Conservation (phyloP, 2,888 invertebrate species). For the Dasysyrphus tricinctus region DNA sequence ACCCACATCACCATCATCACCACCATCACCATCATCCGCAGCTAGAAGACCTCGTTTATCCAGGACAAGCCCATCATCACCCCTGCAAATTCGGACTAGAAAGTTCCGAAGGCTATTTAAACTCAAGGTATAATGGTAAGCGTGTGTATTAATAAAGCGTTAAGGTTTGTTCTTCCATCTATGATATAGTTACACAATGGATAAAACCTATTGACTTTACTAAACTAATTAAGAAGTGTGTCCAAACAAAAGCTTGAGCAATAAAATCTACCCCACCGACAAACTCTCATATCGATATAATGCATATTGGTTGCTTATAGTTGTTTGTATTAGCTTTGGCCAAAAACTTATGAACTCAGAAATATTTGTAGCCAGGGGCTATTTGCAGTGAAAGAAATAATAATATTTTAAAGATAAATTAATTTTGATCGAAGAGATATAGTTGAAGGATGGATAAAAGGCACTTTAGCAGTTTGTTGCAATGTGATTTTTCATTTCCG, state of each 20-base stretch:
- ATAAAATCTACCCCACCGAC: not conserved
- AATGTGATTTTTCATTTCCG: constrained; percentile 4
- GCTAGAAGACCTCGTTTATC: constrained; percentile 81
- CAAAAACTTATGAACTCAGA: constrained; percentile 11
- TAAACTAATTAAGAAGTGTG: constrained; percentile 60
- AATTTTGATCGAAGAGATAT: not conserved
- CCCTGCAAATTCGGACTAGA: constrained; percentile 81
- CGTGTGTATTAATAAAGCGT: constrained; percentile 76
- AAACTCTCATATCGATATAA: not conserved
- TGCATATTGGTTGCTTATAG: not conserved
- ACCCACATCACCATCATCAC: constrained; percentile 73
- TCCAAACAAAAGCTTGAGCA: constrained; percentile 36
- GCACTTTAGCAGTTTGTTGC: not conserved
- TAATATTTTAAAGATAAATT: constrained; percentile 28
- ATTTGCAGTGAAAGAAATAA: constrained; percentile 36
- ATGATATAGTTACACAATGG: constrained; percentile 20
- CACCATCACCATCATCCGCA: constrained; percentile 80
- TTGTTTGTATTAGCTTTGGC: constrained; percentile 20
- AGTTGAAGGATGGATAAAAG: constrained; percentile 11
- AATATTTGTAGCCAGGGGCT: constrained; percentile 43
- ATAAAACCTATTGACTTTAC: constrained; percentile 16
- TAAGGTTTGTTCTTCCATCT: constrained; percentile 57
- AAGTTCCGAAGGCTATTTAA: constrained; percentile 82
- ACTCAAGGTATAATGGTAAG: constrained; percentile 83
- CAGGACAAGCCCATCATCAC: constrained; percentile 77